Conservation (phyloP, 2,113 vertebrate species). For the Amblyopsis rosae region DNA sequence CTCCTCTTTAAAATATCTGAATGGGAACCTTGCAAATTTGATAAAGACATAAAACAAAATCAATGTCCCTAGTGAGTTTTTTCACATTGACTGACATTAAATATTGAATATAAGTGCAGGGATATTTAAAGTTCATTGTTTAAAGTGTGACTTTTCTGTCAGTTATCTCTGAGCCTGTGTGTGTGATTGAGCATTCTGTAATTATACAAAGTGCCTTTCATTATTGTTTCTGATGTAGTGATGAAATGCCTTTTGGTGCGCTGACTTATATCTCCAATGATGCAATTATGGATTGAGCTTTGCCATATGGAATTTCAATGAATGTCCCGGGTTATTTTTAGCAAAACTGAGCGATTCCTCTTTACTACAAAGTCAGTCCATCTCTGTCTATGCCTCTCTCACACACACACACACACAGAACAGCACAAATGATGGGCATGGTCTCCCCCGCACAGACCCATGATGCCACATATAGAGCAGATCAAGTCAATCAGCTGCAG, state of each 20-base stretch:
- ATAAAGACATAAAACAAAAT: no score
- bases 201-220: slow-evolving; percentile 66
- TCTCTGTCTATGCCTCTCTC: no score
- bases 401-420: background rate
- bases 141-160: slow-evolving; percentile 16
- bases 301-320: slow-evolving; percentile 62
- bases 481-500: slow-evolving; percentile 21
- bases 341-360: slow-evolving; percentile 43
- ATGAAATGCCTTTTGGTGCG: slow-evolving; percentile 36
- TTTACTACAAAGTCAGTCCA: slow-evolving; percentile 12
- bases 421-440: background rate
- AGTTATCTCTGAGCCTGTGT: background rate
- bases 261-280: slow-evolving; percentile 14
- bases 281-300: slow-evolving; percentile 42
- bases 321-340: slow-evolving; percentile 63
- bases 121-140: slow-evolving; percentile 48
- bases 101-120: slow-evolving; percentile 23
- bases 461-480: slow-evolving; percentile 21
- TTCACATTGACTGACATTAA: no score
- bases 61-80: no score
- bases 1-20: no score
- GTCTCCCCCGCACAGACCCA: slow-evolving; percentile 1
- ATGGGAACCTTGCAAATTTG: no score
- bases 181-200: slow-evolving; percentile 4
- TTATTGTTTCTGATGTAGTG: slow-evolving; percentile 37